Percentiles rank a stretch among this genome's conserved stretches.
Evolutionary conservation across 2,113 vertebrate species (phyloP).

Genomic region (Dicrurus megarhynchus): DNA sequence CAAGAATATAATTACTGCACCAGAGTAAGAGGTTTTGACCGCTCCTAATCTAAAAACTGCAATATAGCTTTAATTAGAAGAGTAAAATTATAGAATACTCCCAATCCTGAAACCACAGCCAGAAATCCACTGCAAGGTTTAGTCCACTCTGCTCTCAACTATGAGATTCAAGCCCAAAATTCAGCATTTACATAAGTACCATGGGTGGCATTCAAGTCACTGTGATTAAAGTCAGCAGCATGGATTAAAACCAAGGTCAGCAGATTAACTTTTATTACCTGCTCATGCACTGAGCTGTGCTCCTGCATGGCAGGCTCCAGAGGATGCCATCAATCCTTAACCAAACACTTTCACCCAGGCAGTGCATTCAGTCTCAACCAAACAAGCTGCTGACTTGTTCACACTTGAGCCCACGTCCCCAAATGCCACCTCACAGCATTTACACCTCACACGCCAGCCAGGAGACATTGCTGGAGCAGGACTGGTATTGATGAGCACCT

Average conservation of each 20-base stretch:
- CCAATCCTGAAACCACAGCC: not conserved
- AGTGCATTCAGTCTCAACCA: not conserved
- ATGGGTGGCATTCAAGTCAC: not conserved
- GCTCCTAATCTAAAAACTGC: not conserved
- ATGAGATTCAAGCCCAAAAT: not conserved
- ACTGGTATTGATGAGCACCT: not conserved
- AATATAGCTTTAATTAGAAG: not conserved
- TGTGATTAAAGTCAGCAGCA: not conserved
- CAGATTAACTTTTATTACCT: slow-evolving; percentile 36
- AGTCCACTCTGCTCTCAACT: not conserved
- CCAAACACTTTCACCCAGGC: not conserved
- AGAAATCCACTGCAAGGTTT: not conserved
- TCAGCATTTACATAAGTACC: not conserved
- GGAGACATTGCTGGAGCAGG: not conserved
- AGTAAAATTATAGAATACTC: not conserved
- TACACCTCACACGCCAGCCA: not conserved
- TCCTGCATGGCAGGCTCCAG: not conserved
- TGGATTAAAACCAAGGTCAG: slow-evolving; percentile 21
- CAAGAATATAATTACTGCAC: not conserved
- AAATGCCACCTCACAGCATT: not conserved
- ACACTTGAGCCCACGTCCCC: not conserved
- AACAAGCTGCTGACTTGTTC: not conserved
- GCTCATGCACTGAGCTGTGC: not conserved
- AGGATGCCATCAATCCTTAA: not conserved
- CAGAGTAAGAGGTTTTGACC: not conserved